Evolutionary conservation across 2,888 invertebrate species (phyloP).

Genomic region (Sepiola atlantica): DNA sequence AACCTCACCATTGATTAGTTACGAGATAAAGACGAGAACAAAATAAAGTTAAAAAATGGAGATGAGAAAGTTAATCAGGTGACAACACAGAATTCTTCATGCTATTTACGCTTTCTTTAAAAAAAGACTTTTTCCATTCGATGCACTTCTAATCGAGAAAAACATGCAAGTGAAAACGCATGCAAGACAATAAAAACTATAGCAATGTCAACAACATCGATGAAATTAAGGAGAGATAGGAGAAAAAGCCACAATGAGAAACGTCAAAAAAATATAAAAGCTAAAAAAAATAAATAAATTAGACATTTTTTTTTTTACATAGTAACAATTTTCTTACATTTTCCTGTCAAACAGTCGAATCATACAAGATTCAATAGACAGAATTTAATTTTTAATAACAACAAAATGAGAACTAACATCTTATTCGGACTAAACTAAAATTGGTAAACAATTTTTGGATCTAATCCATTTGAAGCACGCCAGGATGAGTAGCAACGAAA

Average conservation of each 20-base stretch:
- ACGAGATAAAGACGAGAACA: neutral
- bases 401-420: neutral
- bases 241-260: neutral
- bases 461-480: no score
- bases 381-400: neutral
- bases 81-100: neutral
- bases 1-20: neutral
- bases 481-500: no score
- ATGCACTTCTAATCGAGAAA: constrained; percentile 32
- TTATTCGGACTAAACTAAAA: no score
- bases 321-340: neutral
- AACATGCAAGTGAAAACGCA: neutral
- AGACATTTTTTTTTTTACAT: neutral
- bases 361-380: neutral
- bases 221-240: neutral
- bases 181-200: neutral
- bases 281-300: neutral
- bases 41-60: neutral
- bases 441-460: no score
- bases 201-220: neutral
- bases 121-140: neutral
- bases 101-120: neutral
- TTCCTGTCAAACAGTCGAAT: neutral
- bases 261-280: neutral
- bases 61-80: no score